Evolutionary conservation across 2,113 vertebrate species (phyloP), one percentile per base, ranked within the genome.

Genomic region (Scalopus aquaticus): DNA sequence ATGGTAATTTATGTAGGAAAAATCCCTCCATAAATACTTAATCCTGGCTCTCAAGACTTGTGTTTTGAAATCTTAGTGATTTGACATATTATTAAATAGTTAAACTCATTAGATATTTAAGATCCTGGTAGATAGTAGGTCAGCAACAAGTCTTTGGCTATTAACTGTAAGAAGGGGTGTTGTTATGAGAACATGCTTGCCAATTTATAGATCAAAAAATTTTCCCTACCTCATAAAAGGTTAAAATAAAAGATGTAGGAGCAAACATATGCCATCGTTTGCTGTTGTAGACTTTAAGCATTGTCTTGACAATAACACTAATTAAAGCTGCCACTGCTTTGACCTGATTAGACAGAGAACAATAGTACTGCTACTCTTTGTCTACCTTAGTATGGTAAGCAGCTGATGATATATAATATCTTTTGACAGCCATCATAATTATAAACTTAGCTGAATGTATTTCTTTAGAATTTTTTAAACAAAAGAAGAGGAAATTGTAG

Each of bases 361-460:
- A 99, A 99, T 98, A 96, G 95, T 97, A 87, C 96, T 97, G 97
- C 96, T 98, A 98, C 83, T 98, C 98, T 98, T 98, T 98, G 98
- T 98, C 98, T 99, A 98, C 98, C 98, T 98, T 95, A 98, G 98
- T 98, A 98, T 95, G 96, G 96, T 98, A 97, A 98, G 97, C 77
- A 97, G 98, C 94, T 98, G 97, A 98, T 99, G 98, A 98, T 98
- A 98, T 98, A 98, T 99, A 99, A 99, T 99, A 98, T 98, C 97
- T 98, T 98, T 98, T 99, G 99, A 99, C 99, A 99, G 98, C 97
- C 98, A 98, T 97, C 97, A 99, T 99, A 99, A 99, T 99, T 99
- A 99, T 99, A 99, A n/a, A 98, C 98, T 98, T 98, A 98, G 98
- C 94, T 98, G 98, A 98, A 98, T 98, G 97, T 97, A 97, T 98